Base-by-base conservation (phyloP, 2,888 invertebrate genomes). In the Charanyca ferruginea region DNA sequence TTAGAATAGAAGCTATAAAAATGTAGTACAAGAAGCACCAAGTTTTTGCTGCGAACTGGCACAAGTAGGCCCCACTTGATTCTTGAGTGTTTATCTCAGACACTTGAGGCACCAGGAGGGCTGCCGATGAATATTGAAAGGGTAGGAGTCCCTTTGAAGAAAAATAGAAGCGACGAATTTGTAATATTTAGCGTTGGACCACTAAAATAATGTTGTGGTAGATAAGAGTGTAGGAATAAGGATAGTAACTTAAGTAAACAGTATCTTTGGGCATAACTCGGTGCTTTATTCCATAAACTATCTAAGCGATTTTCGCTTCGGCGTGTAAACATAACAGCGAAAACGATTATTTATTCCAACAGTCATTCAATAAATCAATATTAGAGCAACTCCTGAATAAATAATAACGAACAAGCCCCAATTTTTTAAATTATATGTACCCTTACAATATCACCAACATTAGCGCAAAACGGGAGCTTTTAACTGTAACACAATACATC, bases 61-160 rank as follows among this genome's bases (percentile, higher is more conserved):
- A 79, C 79, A 79, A 79, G 77, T 79, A 67, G 73, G 52, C 74
- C 83, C 74, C 83, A 82, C 83, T 83, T 77, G 83, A 82, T 55
- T 64, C 42, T n/a, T 54, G 65, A 83, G 84, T 80, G 77, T 65
- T 74, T 74, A 58, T 68, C 66, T 60, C 35, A 42, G 69, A 44
- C 75, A 83, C 80, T 84, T 74, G 79, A 77, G 64, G 49, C 76
- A 32, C 61, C 79, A 73, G 74, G 65, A 72, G 79, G 70, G 70
- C 71, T 59, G 70, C 54, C 71, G 64, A 65, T 66, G 65, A 67
- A 51, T 69, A 73, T 62, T 52, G 62, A 72, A 80, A 76, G 82
- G 79, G 80, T 77, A 58, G 69, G 59, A 68, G 45, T 25, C 63
- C 53, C 69, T 83, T 81, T 77, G 74, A 67, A 63, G 59, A 42